phyloP scores from a whole-genome alignment of 2,888 invertebrate genomes.

The Campoletis raptor region DNA sequence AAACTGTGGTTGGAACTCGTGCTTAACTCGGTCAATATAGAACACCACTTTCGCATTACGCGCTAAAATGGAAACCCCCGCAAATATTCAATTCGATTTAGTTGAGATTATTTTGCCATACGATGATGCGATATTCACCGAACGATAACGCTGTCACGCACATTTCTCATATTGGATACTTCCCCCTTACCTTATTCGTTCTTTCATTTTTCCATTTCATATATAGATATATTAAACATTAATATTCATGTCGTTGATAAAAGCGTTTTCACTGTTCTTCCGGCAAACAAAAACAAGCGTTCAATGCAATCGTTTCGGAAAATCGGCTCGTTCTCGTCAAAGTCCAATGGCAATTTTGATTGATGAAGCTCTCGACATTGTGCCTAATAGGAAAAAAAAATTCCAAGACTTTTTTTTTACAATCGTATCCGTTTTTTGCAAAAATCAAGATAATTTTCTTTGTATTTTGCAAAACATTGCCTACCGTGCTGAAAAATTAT shows the following conservation, averaged over 20 bases:
- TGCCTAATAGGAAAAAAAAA: not conserved
- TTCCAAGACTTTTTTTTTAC: not conserved
- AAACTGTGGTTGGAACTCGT: not conserved
- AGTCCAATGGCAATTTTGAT: constrained; percentile 1
- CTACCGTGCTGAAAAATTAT: not conserved
- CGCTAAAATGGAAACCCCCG: constrained; percentile 30
- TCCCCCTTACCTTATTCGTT: not conserved
- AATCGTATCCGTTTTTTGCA: not conserved
- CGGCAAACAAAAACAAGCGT: constrained; percentile 5
- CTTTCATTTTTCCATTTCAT: not conserved
- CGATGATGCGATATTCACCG: constrained; percentile 57
- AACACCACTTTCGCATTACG: constrained; percentile 36
- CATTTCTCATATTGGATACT: constrained; percentile 19
- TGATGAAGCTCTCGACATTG: not conserved
- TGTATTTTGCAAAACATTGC: not conserved
- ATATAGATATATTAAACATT: not conserved
- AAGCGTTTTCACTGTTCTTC: constrained; percentile 32
- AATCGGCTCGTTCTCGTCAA: not conserved
- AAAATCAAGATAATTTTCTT: not conserved
- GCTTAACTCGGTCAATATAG: not conserved
- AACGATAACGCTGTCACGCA: constrained; percentile 54
- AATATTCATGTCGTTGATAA: constrained; percentile 38
- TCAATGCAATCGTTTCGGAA: constrained; percentile 26
- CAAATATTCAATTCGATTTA: constrained; percentile 53
- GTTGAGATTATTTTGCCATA: constrained; percentile 41